Percentiles rank a stretch among this genome's conserved stretches.
Conservation (phyloP, 2,113 vertebrate species). For the Sterrhoptilus dennistouni region DNA sequence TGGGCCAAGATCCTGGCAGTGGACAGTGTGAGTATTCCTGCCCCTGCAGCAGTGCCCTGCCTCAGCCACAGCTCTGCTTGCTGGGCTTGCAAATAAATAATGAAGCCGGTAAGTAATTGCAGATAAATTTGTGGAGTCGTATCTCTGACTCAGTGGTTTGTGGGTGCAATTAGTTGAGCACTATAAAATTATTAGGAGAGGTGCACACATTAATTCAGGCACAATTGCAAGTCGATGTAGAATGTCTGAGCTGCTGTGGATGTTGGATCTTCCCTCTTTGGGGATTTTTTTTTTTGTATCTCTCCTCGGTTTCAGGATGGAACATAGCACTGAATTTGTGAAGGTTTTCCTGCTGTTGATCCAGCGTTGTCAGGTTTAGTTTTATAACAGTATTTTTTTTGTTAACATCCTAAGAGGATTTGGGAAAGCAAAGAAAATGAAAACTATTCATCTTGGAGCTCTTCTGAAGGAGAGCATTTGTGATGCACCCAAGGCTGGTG, state of each 20-base stretch:
- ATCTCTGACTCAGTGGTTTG: not conserved
- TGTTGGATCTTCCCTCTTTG: not conserved
- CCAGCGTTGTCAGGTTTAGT: conserved; percentile 4
- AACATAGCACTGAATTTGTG: not conserved
- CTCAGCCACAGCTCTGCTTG: not conserved
- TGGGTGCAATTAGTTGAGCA: not conserved
- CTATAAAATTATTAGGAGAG: not conserved
- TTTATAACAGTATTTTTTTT: conserved; percentile 33
- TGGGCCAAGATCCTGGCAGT: conserved; percentile 99
- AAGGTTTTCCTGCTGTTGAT: not conserved
- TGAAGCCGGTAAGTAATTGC: not conserved
- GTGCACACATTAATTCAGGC: not conserved
- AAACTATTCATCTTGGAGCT: conserved; percentile 32
- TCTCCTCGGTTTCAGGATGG: not conserved
- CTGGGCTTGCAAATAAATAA: not conserved
- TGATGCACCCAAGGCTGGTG: not conserved
- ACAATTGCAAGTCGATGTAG: not conserved
- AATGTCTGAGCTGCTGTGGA: not conserved
- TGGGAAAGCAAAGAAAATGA: conserved; percentile 50
- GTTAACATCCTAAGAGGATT: conserved; percentile 53
- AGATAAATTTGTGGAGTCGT: not conserved
- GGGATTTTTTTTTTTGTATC: not conserved
- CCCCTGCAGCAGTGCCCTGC: not conserved
- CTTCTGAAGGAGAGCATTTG: not conserved
- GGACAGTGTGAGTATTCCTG: conserved; percentile 88